Base-by-base conservation (phyloP, 2,113 vertebrate species). In the Takifugu flavidus region DNA sequence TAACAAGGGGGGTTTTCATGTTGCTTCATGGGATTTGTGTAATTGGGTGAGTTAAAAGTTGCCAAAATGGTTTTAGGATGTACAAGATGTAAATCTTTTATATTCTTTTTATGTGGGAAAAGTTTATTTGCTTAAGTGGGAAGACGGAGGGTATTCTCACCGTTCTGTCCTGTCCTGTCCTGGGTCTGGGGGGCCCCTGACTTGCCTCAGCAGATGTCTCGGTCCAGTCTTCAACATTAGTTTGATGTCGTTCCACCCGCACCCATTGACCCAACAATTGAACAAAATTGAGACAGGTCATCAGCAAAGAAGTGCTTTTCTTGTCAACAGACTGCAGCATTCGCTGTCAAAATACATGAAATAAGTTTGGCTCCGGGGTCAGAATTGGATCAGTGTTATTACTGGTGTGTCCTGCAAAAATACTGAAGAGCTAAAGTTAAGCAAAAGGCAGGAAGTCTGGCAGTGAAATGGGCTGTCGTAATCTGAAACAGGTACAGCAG, bases 241-340 rank as follows among this genome's bases (percentile, higher is more conserved):
- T 82, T 85, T 78, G 73, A 85, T 81, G 78, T 84, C 82, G 69
- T 82, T 86, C 71, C 75, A 85, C 65, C 70, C 76, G 67, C 85
- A 79, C 86, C 83, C 84, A 76, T 47, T 74, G 78, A 81, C 79
- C 77, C 69, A 62, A 70, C 5, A 5, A 68, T 49, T 49, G 54
- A 26, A 15, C 10, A 49, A 58, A 65, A 49, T 49, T 25, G 43
- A 47, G 66, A 53, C 54, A 67, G 56, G 64, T 80, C 70, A 63
- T 62, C 65, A 56, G 49, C 60, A 39, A 50, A 68, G 60, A 20
- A 64, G 25, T 59, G 57, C 59, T 69, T 79, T 76, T 62, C 45
- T 65, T 65, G 68, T 73, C 66, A 82, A 59, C 60, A 76, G 66
- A 74, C 62, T 60, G 55, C 49, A 68, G 49, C 53, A 47, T 79